Base-by-base conservation (phyloP, 1,140 invertebrate genomes). In the Anastrepha ludens region DNA sequence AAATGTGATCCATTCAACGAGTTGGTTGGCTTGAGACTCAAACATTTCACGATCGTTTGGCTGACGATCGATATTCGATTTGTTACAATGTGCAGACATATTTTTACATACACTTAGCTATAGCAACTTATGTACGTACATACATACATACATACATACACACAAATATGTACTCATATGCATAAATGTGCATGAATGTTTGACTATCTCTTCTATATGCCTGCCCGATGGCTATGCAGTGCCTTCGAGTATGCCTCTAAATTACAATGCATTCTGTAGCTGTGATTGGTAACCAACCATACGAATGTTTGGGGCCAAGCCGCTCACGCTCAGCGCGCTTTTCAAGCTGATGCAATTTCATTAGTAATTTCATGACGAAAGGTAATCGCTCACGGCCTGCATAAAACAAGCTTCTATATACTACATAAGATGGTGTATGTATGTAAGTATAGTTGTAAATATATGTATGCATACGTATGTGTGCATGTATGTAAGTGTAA, bases 331-430 rank as follows among this genome's bases (percentile, higher is more conserved):
- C n/a, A 9, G 15, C 17, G 74, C 74, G 47, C 74, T 81, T 81
- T 47, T 39, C 4, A 55, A 81, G 74, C 74, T 81, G 74, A 81
- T 81, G 74, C 74, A 81, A 81, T 81, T 81, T 81, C 50, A 81
- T 81, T 81, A 55, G 47, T 81, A 58, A 81, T 81, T 81, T 81
- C 74, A 81, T 81, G 47, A 81, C 74, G 74, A 81, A 81, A 81
- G 74, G 74, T 81, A 81, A 81, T 81, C 74, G 74, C 74, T 81
- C 74, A 55, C 74, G 44, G 74, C 47, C 47, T 20, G n/a, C 74
- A 81, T 81, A 29, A 17, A 47, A n/a, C 74, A 50, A 81, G 44
- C 44, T 81, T 55, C 15, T 81, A 2, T 1, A 81, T 29, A 55
- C n/a, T 62, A 17, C 29, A 17, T 62, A 62, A 62, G 15, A 6